A percentile compares a stretch with the other conserved stretches of the same genome.
Conservation (phyloP, 1,140 invertebrate species). For the Cardiocondyla obscurior region DNA sequence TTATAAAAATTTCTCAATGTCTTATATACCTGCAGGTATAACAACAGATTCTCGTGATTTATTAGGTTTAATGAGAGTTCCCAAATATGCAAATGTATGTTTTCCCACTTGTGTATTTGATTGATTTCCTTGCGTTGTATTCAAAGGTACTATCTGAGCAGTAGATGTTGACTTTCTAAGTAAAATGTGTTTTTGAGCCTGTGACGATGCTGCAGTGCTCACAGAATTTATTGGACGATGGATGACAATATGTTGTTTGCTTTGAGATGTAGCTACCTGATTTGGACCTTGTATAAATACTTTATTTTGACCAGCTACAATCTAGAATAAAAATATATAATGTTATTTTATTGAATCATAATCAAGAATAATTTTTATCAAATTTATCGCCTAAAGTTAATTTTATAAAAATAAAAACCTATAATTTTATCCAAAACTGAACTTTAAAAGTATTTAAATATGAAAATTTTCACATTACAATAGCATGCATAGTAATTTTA, state of each 20-base stretch:
- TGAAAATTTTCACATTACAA: not conserved
- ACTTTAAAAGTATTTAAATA: not conserved
- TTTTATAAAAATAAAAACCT: not conserved
- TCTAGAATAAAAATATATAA: constrained; percentile 70
- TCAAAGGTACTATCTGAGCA: constrained; percentile 81
- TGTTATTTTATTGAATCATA: constrained; percentile 32
- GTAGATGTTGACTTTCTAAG: constrained; percentile 79
- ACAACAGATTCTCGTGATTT: constrained; percentile 79
- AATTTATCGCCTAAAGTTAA: not conserved
- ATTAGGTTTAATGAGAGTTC: constrained; percentile 80
- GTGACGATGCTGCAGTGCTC: constrained; percentile 65
- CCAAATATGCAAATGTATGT: constrained; percentile 81
- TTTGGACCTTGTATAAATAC: constrained; percentile 79
- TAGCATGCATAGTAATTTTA: not conserved
- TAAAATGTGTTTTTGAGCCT: constrained; percentile 80
- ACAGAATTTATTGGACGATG: constrained; percentile 78
- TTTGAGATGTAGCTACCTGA: constrained; percentile 75
- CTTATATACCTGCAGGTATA: constrained; percentile 79
- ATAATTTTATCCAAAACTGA: not conserved
- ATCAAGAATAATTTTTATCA: constrained; percentile 69
- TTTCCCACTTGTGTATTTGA: constrained; percentile 77
- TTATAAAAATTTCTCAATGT: constrained; percentile 53
- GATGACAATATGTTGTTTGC: constrained; percentile 79
- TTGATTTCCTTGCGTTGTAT: constrained; percentile 74
- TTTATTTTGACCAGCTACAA: constrained; percentile 76